Percentiles rank a stretch among this genome's conserved stretches.
Conservation (phyloP, 1,140 invertebrate genomes). For the Pachypsylla venusta region DNA sequence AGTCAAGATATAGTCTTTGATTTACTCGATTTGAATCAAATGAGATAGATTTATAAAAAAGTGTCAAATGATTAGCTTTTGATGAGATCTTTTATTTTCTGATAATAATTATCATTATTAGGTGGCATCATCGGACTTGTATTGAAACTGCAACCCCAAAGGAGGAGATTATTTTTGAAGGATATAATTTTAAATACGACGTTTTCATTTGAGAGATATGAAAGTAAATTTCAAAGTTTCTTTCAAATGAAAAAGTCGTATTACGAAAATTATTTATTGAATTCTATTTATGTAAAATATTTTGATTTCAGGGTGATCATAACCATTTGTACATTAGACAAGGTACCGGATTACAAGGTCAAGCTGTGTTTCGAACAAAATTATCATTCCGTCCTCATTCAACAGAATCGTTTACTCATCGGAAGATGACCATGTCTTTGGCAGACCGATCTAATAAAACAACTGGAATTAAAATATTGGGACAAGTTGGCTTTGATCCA, state of each 20-base stretch:
- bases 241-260: too few species aligned
- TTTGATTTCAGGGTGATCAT: constrained; percentile 58
- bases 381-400: constrained; percentile 94
- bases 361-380: constrained; percentile 92
- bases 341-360: constrained; percentile 93
- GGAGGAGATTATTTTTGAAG: too few species aligned
- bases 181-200: too few species aligned
- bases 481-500: constrained; percentile 84
- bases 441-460: constrained; percentile 95
- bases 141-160: too few species aligned
- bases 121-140: too few species aligned
- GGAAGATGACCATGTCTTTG: constrained; percentile 95
- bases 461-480: constrained; percentile 90
- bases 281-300: constrained; percentile 10
- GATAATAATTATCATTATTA: too few species aligned
- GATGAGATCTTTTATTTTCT: too few species aligned
- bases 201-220: too few species aligned
- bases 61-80: too few species aligned
- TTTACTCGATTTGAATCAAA: too few species aligned
- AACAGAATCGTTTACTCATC: constrained; percentile 94
- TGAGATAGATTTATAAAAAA: too few species aligned
- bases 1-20: too few species aligned
- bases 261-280: not conserved
- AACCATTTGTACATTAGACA: constrained; percentile 93
- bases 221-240: not conserved